Conservation (phyloP, 2,888 invertebrate genomes). For the Augiades crinisus region DNA sequence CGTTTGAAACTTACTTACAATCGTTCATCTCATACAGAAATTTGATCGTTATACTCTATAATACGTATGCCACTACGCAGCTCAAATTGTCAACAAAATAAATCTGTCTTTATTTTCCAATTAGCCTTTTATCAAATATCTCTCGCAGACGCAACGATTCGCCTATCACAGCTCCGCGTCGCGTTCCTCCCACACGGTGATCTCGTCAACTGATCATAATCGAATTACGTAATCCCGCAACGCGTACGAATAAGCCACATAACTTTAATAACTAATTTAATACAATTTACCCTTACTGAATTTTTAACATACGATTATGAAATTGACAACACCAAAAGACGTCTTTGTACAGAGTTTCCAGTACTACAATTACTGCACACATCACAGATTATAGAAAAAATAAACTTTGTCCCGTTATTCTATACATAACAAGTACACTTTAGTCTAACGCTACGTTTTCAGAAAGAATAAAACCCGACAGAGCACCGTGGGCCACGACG, state of each 20-base stretch:
- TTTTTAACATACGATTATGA: slow-evolving; percentile 48
- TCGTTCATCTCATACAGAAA: no score
- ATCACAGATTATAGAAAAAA: slow-evolving; percentile 75
- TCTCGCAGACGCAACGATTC: slow-evolving; percentile 5
- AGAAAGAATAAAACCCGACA: slow-evolving; percentile 30
- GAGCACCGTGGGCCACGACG: not conserved
- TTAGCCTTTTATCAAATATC: not conserved
- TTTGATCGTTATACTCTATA: no score
- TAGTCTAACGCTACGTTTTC: slow-evolving; percentile 49
- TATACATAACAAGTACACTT: slow-evolving; percentile 69
- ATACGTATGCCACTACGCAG: no score
- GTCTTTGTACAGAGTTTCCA: slow-evolving; percentile 63
- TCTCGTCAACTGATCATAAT: slow-evolving; percentile 31
- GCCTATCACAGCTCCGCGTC: slow-evolving; percentile 11
- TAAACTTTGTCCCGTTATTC: slow-evolving; percentile 56
- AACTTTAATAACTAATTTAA: slow-evolving; percentile 49
- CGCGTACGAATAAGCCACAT: slow-evolving; percentile 63
- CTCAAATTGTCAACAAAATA: no score
- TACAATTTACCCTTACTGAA: slow-evolving; percentile 43
- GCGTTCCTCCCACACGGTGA: not conserved
- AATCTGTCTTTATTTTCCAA: no score
- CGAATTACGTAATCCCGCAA: slow-evolving; percentile 42
- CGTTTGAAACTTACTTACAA: no score
- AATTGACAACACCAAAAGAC: slow-evolving; percentile 72
- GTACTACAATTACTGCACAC: slow-evolving; percentile 54